Conservation (phyloP, 1,140 invertebrate species). For the Zaprionus nigranus region DNA sequence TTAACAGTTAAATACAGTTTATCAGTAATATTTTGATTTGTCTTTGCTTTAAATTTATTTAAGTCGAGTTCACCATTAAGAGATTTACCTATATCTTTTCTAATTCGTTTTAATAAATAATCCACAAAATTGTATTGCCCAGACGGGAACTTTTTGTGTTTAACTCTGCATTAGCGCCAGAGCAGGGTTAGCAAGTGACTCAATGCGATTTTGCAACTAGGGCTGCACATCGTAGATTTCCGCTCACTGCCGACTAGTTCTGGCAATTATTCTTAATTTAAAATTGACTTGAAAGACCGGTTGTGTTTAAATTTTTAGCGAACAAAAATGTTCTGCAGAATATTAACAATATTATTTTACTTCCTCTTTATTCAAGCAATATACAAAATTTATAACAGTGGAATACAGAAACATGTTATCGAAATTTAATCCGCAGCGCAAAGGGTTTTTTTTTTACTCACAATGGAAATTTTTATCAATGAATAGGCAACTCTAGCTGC, state of each 20-base stretch:
- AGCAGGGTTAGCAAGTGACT: constrained; percentile 24
- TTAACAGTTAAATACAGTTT: background rate
- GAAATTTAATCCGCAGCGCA: background rate
- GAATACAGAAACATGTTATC: background rate
- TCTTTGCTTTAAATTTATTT: background rate
- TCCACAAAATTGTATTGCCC: constrained; percentile 7
- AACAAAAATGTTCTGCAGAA: background rate
- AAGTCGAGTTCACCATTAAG: background rate
- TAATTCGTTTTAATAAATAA: constrained; percentile 21
- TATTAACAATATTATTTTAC: background rate
- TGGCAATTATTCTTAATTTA: background rate
- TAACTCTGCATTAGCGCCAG: constrained; percentile 31
- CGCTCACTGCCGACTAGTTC: background rate
- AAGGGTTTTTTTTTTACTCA: background rate
- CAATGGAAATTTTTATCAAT: background rate
- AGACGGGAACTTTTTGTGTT: constrained; percentile 40
- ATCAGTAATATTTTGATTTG: background rate
- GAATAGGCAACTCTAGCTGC: constrained; percentile 12
- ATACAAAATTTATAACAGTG: background rate
- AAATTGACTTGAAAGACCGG: background rate
- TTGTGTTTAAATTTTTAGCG: too few relatives aligned
- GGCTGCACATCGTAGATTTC: background rate
- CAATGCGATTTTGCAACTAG: constrained; percentile 9
- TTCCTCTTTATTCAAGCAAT: background rate
- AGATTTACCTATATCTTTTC: constrained; percentile 28